A percentile compares a stretch with the other conserved stretches of the same genome.
These are phyloP conservation scores for Micropoecilia bifurca DNA, from an alignment of 2,797 vertebrate species.

Conservation along the genomic window DNA sequence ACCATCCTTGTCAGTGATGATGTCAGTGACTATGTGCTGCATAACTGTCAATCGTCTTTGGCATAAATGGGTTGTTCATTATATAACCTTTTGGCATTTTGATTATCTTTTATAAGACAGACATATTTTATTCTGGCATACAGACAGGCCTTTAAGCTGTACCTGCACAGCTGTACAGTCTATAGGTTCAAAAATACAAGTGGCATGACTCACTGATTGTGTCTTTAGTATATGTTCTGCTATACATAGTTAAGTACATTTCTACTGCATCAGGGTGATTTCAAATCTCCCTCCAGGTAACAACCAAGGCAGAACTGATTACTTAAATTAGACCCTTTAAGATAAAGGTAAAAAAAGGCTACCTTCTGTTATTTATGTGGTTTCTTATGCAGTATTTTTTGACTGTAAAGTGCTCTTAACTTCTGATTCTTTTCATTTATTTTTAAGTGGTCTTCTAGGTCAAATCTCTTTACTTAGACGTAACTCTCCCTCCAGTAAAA, in stretches of 20 bases:
- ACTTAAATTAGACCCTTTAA: neutral
- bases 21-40: neutral
- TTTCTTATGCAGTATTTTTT: neutral
- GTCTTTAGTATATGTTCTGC: neutral
- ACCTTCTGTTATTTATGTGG: neutral
- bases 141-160: neutral
- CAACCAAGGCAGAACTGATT: neutral
- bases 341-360: neutral
- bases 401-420: neutral
- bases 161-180: neutral
- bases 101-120: neutral
- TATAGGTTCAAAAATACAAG: neutral
- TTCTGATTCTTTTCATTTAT: constrained; percentile 6
- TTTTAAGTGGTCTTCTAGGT: constrained; percentile 1
- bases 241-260: neutral
- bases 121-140: neutral
- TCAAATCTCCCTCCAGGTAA: neutral
- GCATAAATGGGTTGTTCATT: neutral
- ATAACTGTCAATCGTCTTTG: neutral
- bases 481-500: constrained; percentile 5
- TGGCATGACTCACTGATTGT: neutral
- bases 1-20: neutral
- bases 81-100: neutral
- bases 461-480: neutral
- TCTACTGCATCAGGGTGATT: neutral